Evolutionary conservation across 2,113 vertebrate species (phyloP).

Genomic region (Eudorcas thomsonii): DNA sequence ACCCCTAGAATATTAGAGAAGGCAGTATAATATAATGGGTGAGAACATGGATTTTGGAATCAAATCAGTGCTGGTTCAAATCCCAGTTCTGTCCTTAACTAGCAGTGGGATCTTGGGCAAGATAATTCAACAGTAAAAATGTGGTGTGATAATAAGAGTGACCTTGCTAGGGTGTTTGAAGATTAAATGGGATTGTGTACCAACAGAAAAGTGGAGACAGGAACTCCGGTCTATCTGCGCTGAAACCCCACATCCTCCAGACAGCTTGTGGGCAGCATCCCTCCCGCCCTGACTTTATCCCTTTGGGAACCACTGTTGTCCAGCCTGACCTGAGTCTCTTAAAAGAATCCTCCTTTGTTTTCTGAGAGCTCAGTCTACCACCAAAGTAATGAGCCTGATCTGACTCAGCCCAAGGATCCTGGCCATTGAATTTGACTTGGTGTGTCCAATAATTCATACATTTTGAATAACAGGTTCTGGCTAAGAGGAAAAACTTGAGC

Average conservation of each 20-base stretch:
- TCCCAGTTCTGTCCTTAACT: conserved; percentile 42
- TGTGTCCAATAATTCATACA: neutral
- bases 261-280: accelerated
- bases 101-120: neutral
- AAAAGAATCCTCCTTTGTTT: conserved; percentile 15
- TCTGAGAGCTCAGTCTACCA: neutral
- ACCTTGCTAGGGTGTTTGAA: neutral
- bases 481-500: conserved; percentile 44
- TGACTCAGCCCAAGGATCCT: neutral
- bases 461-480: conserved; percentile 40
- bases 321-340: neutral
- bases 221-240: accelerated
- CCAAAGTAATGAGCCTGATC: conserved; percentile 35
- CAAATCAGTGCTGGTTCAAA: conserved; percentile 21
- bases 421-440: neutral
- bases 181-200: neutral
- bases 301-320: neutral
- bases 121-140: conserved; percentile 1
- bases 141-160: neutral
- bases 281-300: accelerated
- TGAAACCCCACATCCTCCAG: neutral
- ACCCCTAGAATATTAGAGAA: conserved; percentile 8
- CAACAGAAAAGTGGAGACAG: neutral
- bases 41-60: conserved; percentile 48
- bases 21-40: conserved; percentile 34